phyloP scores from a whole-genome alignment of 2,888 invertebrate genomes.

The Hyles lineata region DNA sequence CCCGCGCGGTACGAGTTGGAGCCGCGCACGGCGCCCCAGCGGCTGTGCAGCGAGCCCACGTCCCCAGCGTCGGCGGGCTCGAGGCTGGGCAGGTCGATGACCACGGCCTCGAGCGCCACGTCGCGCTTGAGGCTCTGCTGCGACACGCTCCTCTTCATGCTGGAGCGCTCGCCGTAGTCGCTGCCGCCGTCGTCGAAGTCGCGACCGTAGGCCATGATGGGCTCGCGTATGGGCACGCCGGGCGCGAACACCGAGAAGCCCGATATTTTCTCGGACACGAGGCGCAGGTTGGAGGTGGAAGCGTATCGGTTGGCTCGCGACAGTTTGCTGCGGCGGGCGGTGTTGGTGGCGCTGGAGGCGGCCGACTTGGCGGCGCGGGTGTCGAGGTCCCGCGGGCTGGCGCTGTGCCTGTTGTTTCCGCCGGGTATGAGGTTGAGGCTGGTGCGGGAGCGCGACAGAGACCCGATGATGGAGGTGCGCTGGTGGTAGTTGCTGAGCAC shows the following conservation, averaged over 20 bases:
- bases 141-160: conserved; percentile 69
- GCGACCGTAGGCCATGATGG: conserved; percentile 75
- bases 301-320: conserved; percentile 67
- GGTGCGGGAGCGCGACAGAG: conserved; percentile 84
- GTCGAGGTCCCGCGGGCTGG: conserved; percentile 59
- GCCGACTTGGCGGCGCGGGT: conserved; percentile 61
- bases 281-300: conserved; percentile 72
- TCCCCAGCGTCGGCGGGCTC: conserved; percentile 53
- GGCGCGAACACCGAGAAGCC: conserved; percentile 72
- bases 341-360: conserved; percentile 56
- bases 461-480: conserved; percentile 79
- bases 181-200: conserved; percentile 51
- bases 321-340: conserved; percentile 63
- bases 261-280: conserved; percentile 76
- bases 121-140: conserved; percentile 76
- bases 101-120: conserved; percentile 71
- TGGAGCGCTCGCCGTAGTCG: conserved; percentile 36
- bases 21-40: conserved; percentile 81
- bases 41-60: conserved; percentile 59
- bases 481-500: conserved; percentile 71
- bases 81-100: conserved; percentile 72
- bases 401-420: conserved; percentile 65
- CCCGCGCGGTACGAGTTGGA: conserved; percentile 70
- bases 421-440: conserved; percentile 75
- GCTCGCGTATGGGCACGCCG: conserved; percentile 61